A percentile compares a stretch with the other conserved stretches of the same genome.
phyloP scores from a whole-genome alignment of 2,888 invertebrate species.

The Cheilosia scutellata region DNA sequence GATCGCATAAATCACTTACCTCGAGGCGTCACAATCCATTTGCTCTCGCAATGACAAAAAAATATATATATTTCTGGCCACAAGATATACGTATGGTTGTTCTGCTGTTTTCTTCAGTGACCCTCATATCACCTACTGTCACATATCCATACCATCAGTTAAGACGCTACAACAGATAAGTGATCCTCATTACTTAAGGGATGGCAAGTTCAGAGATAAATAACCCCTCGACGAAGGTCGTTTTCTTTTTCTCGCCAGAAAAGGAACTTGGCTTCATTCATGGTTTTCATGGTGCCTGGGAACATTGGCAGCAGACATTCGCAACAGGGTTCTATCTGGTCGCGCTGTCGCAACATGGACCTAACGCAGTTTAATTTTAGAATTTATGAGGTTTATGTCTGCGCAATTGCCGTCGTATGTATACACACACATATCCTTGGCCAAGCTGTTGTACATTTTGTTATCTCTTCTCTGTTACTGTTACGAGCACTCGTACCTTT shows the following conservation, averaged over 20 bases:
- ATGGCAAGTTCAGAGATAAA: conserved; percentile 63
- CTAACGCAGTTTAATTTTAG: conserved; percentile 74
- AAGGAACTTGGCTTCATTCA: conserved; percentile 63
- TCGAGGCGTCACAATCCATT: conserved; percentile 70
- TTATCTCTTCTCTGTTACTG: conserved; percentile 64
- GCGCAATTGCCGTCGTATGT: conserved; percentile 62
- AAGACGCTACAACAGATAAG: conserved; percentile 70
- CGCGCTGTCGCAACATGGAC: conserved; percentile 68
- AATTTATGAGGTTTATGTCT: conserved; percentile 74
- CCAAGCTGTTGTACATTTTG: conserved; percentile 54
- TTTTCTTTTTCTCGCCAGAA: conserved; percentile 11
- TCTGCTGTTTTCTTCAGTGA: conserved; percentile 34
- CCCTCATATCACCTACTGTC: conserved; percentile 71
- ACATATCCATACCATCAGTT: conserved; percentile 68
- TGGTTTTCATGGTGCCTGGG: conserved; percentile 48
- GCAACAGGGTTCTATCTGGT: conserved; percentile 73
- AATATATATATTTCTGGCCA: conserved; percentile 50
- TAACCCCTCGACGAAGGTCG: conserved; percentile 61
- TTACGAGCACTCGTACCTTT: conserved; percentile 56
- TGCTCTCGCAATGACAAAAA: conserved; percentile 53
- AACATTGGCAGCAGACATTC: conserved; percentile 73
- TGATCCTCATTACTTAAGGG: conserved; percentile 74
- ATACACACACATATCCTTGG: conserved; percentile 25
- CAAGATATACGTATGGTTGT: conserved; percentile 46
- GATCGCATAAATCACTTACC: conserved; percentile 73